Base-by-base conservation (phyloP, 2,888 invertebrate species). In the Drosophila barbarae region DNA sequence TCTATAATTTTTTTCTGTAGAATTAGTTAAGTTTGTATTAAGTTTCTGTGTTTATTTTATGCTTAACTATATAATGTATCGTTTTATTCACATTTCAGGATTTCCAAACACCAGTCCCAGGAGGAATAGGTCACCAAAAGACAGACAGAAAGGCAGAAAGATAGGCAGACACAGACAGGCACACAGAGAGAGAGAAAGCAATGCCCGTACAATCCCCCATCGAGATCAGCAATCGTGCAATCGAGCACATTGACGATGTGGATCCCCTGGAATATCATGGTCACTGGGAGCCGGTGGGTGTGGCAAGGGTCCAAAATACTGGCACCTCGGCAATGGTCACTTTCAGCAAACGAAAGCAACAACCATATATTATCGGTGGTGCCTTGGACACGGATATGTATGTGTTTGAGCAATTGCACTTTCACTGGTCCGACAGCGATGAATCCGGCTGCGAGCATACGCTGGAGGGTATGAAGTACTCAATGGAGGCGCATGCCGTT, bases 361-460 rank as follows among this genome's bases (percentile, higher is more conserved):
- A 91, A 42, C 94, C 94, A 0, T 90, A 91, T 30, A 88, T 94
- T 4, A 90, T 90, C 46, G 94, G 93, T 0, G 94, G 94, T 0
- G 93, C 93, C 0, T 88, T 94, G 8, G 90, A 90, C 55, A 90
- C 92, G 10, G 92, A 93, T 52, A 92, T 92, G 67, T 94, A 93
- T 79, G 91, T 93, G 57, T 94, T 95, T 69, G 94, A 94, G 74
- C 95, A 95, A 86, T 90, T 95, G 88, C 95, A 95, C 89, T 95
- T 95, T 88, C 95, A 95, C 88, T 95, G 95, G 95, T 93, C 93
- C 1, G 93, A 93, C 23, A 92, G 92, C 52, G 93, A 94, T 76
- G 93, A 93, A 77, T 93, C 93, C 36, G 95, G 95, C 13, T 95
- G 95, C 76, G 95, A 95, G 87, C 95, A 95, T 85, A 93, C 93